Evolutionary conservation across 2,113 vertebrate species (phyloP).

Genomic region (Aramus guarauna): DNA sequence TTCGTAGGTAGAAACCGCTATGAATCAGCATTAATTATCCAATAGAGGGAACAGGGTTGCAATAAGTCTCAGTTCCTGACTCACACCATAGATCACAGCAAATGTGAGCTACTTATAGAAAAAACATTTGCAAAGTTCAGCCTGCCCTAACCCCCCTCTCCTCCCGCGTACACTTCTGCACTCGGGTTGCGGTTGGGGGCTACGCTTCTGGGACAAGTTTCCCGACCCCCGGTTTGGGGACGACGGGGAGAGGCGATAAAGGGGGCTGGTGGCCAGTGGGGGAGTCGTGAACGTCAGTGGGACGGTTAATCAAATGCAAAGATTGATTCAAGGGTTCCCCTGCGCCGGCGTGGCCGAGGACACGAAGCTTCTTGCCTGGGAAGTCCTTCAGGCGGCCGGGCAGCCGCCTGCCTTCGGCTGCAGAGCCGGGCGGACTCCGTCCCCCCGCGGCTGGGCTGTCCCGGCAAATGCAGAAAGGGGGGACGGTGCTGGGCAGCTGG

Average conservation of each 20-base stretch:
- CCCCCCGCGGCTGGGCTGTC: not conserved
- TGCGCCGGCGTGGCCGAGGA: not conserved
- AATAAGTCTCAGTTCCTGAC: conserved; percentile 48
- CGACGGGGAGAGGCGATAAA: not conserved
- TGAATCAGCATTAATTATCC: conserved; percentile 69
- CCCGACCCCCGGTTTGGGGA: not conserved
- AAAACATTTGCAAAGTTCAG: conserved; percentile 23
- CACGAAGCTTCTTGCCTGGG: not conserved
- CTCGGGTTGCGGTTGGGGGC: not conserved
- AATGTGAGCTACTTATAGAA: conserved; percentile 12
- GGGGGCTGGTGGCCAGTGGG: not conserved
- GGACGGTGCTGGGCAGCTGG: accelerated
- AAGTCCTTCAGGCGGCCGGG: accelerated
- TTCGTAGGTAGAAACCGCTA: conserved; percentile 57
- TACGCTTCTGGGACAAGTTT: not conserved
- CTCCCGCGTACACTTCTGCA: accelerated
- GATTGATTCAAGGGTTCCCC: not conserved
- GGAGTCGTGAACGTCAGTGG: not conserved
- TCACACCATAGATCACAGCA: conserved; percentile 52
- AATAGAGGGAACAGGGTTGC: conserved; percentile 40
- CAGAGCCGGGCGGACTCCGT: not conserved
- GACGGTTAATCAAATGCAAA: not conserved
- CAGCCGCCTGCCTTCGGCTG: not conserved
- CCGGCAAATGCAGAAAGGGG: not conserved
- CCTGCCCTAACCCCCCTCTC: not conserved